Evolutionary conservation across 2,888 invertebrate genomes (phyloP), one percentile per base, ranked within the genome.

Genomic region (Ceratothoa steindachneri): DNA sequence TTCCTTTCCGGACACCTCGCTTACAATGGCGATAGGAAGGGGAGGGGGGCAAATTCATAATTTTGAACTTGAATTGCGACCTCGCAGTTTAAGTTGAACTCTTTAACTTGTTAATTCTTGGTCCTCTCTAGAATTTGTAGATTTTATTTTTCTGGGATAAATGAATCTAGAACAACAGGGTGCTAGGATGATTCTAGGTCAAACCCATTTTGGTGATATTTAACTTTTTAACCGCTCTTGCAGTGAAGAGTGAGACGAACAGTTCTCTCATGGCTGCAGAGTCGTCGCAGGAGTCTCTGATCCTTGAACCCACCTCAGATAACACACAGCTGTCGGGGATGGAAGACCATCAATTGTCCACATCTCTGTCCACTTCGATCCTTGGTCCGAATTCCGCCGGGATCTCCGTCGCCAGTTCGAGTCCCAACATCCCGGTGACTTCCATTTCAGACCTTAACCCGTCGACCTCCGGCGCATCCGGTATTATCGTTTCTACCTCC

Each of bases 271-370:
- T 68, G 15, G 68, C 73, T 15, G 77, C 71, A 5, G 77, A 77
- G 51, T 74, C 77, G 5, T 77, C 77, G n/a, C 77, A 77, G 30
- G 77, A 77, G 53, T 77, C 77, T 7, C 69, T 77, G 9, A 73
- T 77, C 31, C 60, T 77, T 5, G 73, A 77, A 51, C 77, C 73
- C 2, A 24, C 60, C 24, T 60, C 60, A 15, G 60, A 60, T 60
- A 60, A 60, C 24, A 5, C 41, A 9, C 22, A 24, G 2, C 60
- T 60, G 12, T 60, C 60, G 24, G 19, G 19, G 12, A 60, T 60
- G 19, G 60, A 60, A 15, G 60, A 60, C 12, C 60, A 60, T 60
- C 60, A n/a, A 12, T 24, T 60, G 12, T 60, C 60, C 12, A 60
- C 60, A 3, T 60, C 60, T 22, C 27, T 60, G 24, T 60, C 60